Base-by-base conservation (phyloP, 2,797 vertebrate species). In the Ctenopoma kingsleyae region DNA sequence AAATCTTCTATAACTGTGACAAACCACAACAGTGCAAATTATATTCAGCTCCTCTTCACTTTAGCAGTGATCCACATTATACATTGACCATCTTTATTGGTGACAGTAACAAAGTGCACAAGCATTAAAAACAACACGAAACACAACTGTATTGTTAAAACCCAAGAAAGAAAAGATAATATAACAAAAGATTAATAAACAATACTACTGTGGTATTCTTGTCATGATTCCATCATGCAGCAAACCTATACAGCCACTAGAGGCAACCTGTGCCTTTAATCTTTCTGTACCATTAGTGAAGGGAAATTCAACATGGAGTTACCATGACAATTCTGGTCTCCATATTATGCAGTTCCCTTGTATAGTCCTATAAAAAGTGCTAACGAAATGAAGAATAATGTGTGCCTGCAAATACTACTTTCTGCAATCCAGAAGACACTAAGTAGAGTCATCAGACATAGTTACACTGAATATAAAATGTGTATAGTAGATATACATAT, bases 211-310 rank as follows among this genome's bases (percentile, higher is more conserved):
- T 49, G 84, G 91, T 93, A 91, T 88, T 82, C 57, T 92, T 91
- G 91, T 92, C 92, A 91, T 91, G 90, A 94, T 90, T 94, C 92
- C 90, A 94, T 95, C 94, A 93, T 93, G 93, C 93, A 91, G 89
- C 90, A 91, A 91, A 90, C 91, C 86, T 93, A 91, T 93, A 94
- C 89, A 93, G 88, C 91, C 91, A 93, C 78, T 63, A 47, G 53
- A 94, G 96, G 96, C 96, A 96, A 92, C 97, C 96, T 87, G 95
- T 98, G 96, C 96, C 96, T 84, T 93, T 90, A 82, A 90, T 93
- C 89, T 91, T 90, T 89, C 92, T 90, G 74, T 92, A 93, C 89
- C 86, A 84, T 76, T 83, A 91, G 57, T 87, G 65, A 92, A 91
- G 71, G 84, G 76, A 82, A 87, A 17, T 87, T 74, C 72, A 90